Evolutionary conservation across 2,113 vertebrate species (phyloP).

Genomic region (Platichthys flesus): DNA sequence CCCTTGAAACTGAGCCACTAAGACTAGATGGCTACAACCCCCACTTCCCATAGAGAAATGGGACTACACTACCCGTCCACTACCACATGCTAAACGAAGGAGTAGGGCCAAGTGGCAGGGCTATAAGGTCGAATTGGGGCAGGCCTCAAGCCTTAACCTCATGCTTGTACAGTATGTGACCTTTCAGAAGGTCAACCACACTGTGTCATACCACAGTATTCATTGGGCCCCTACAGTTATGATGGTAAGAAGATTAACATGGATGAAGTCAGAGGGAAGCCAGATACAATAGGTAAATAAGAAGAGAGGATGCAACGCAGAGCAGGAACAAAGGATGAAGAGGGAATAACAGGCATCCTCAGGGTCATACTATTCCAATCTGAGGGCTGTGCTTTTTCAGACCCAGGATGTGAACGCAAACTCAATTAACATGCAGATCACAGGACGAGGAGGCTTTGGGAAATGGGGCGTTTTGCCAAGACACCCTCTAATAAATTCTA

Average conservation of each 20-base stretch:
- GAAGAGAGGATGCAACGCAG: neutral
- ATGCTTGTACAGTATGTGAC: neutral
- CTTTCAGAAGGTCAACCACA: neutral
- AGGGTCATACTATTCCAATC: slow-evolving; percentile 56
- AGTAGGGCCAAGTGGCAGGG: no score
- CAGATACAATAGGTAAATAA: neutral
- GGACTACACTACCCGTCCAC: no score
- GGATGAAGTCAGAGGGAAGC: neutral
- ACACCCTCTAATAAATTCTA: slow-evolving; percentile 63
- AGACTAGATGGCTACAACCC: no score
- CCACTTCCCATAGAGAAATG: no score
- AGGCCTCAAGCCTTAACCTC: no score
- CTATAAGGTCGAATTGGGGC: no score
- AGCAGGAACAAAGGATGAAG: neutral
- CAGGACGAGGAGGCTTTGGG: slow-evolving; percentile 52
- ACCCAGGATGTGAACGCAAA: slow-evolving; percentile 55
- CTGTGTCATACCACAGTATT: neutral
- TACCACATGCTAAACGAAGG: no score
- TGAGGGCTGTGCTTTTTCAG: slow-evolving; percentile 23
- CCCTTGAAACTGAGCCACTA: no score
- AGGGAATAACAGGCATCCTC: slow-evolving; percentile 3
- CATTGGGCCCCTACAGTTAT: neutral
- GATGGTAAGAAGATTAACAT: neutral
- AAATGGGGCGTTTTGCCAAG: slow-evolving; percentile 60
- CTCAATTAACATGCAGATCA: slow-evolving; percentile 70